A percentile compares a stretch with the other conserved stretches of the same genome.
Conservation (phyloP, 2,113 vertebrate genomes). For the Sphyrna mokarran region DNA sequence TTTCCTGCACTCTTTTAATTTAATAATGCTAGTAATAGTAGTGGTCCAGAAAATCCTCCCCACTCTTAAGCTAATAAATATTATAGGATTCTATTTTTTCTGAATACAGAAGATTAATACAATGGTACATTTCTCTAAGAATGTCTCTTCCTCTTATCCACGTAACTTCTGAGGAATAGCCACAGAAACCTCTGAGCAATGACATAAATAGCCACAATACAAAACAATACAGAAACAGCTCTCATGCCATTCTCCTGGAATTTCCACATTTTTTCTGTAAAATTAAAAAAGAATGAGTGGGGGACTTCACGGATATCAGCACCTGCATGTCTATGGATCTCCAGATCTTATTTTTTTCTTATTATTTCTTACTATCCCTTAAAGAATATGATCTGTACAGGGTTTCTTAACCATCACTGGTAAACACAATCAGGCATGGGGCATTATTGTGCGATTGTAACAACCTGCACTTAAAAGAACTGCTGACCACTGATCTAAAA, state of each 20-base stretch:
- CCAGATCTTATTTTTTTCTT: too few relatives aligned
- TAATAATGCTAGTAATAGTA: too few relatives aligned
- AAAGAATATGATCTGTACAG: not conserved
- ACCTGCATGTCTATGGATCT: not conserved
- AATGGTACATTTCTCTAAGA: not conserved
- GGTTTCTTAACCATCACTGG: not conserved
- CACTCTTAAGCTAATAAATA: not conserved
- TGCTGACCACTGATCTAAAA: not conserved
- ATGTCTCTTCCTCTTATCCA: not conserved
- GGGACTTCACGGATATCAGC: not conserved
- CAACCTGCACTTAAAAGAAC: not conserved
- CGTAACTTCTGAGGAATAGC: not conserved
- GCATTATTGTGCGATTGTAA: not conserved
- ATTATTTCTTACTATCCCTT: too few relatives aligned
- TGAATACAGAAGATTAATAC: not conserved
- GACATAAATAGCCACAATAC: not conserved
- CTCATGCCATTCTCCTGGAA: not conserved
- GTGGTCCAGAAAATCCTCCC: not conserved
- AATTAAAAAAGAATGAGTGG: not conserved
- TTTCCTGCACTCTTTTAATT: too few relatives aligned
- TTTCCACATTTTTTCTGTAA: not conserved
- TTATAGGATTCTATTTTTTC: not conserved
- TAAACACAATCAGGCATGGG: not conserved
- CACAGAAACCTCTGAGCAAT: not conserved
- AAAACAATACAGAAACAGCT: not conserved